Evolutionary conservation across 2,113 vertebrate species (phyloP), one percentile per base, ranked within the genome.

Genomic region (Eulemur rufifrons): DNA sequence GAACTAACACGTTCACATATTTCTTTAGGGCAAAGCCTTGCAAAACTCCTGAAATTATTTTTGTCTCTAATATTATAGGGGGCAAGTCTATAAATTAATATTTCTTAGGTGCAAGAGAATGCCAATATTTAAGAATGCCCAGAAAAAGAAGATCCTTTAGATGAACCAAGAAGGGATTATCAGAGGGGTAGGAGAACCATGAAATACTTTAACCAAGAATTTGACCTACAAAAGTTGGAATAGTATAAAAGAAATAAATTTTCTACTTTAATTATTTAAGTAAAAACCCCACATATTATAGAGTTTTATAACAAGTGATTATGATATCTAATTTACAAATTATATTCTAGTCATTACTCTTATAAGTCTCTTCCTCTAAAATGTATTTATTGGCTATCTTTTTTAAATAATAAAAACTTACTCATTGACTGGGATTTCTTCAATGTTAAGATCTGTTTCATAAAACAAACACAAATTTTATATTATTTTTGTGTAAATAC

Each of bases 381-480:
- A n/a, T n/a, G n/a, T n/a, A n/a, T n/a, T n/a, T n/a, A n/a, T n/a
- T n/a, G n/a, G n/a, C n/a, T n/a, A n/a, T n/a, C n/a, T 52, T 96
- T 85, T 69, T 20, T 25, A 74, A 96, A 83, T 86, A 96, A 84
- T 42, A 90, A 87, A 54, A 84, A 92, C 99, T 99, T 98, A 99
- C 99, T 99, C 99, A 98, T 99, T 99, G 73, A 98, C 98, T 91
- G 98, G 98, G 45, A 97, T 99, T 96, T 99, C 99, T 98, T 99
- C 99, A 98, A 99, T 99, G 97, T 99, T 99, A 98, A 99, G 98
- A 98, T 99, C 99, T 99, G 97, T 89, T 94, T 98, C 89, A 95
- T 37, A 23, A 96, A 73, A 97, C 27, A 54, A 97, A 94, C 47
- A 96, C 83, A 96, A 77, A 89, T 63, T 54, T 91, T 83, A 25